Evolutionary conservation across 2,113 vertebrate genomes (phyloP).

Genomic region (Megaceryle torquata): DNA sequence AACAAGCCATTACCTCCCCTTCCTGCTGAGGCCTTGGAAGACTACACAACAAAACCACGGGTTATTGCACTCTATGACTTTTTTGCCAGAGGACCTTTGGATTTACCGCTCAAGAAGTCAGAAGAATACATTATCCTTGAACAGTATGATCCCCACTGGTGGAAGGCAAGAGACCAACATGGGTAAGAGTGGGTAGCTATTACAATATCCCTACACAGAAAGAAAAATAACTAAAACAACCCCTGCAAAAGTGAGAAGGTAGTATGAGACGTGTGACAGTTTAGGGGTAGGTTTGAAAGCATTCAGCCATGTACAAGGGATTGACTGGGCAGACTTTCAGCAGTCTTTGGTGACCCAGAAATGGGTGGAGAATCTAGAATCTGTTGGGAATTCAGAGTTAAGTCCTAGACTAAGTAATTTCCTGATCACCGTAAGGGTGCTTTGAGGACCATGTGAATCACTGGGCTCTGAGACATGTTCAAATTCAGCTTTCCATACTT

Average conservation of each 20-base stretch:
- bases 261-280: background rate
- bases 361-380: background rate
- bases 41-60: background rate
- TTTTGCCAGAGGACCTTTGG: constrained; percentile 74
- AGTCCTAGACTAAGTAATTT: background rate
- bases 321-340: background rate
- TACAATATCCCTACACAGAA: background rate
- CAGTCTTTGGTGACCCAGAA: background rate
- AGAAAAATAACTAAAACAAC: background rate
- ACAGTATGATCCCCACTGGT: constrained; percentile 86
- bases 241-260: background rate
- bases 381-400: background rate
- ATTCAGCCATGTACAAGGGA: fast-evolving
- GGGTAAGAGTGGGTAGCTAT: constrained; percentile 69
- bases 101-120: constrained; percentile 72
- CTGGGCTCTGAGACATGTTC: background rate
- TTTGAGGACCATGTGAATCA: background rate
- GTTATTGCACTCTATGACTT: constrained; percentile 90
- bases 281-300: background rate
- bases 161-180: constrained; percentile 82
- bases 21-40: constrained; percentile 49
- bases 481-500: background rate
- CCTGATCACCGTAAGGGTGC: background rate
- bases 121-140: constrained; percentile 84
- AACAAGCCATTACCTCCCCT: constrained; percentile 79